Percentiles rank a stretch among this genome's conserved stretches.
Evolutionary conservation across 2,113 vertebrate species (phyloP).

Genomic region (Ptilorrhoa leucosticta): DNA sequence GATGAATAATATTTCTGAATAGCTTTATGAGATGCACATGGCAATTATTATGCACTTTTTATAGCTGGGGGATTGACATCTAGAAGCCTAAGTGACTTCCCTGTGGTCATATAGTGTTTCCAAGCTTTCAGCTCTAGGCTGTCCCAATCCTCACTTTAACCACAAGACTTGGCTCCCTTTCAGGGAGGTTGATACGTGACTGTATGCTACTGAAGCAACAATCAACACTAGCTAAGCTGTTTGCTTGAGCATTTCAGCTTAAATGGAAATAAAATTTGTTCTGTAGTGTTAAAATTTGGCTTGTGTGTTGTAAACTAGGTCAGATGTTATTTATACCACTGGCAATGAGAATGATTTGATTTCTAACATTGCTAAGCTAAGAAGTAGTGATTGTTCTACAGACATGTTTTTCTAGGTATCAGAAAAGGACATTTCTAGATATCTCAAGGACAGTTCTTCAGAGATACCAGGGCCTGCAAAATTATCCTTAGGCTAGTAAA

Average conservation of each 20-base stretch:
- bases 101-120: not conserved
- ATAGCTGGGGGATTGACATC: not conserved
- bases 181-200: not conserved
- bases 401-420: conserved; percentile 2
- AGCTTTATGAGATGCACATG: not conserved
- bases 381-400: not conserved
- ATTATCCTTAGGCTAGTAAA: not conserved
- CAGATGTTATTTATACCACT: conserved; percentile 30
- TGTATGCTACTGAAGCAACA: not conserved
- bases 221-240: not conserved
- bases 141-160: not conserved
- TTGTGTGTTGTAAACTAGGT: not conserved
- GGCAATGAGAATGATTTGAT: not conserved
- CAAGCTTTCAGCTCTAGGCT: not conserved
- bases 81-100: not conserved
- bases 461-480: conserved; percentile 24
- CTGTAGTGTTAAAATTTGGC: not conserved
- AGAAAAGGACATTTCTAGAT: not conserved
- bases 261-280: not conserved
- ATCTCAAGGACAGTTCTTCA: not conserved
- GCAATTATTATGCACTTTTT: not conserved
- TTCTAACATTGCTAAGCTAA: conserved; percentile 31
- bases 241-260: not conserved
- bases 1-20: not conserved
- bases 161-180: not conserved